Base-by-base conservation (phyloP, 2,113 vertebrate genomes). In the Orycteropus afer region DNA sequence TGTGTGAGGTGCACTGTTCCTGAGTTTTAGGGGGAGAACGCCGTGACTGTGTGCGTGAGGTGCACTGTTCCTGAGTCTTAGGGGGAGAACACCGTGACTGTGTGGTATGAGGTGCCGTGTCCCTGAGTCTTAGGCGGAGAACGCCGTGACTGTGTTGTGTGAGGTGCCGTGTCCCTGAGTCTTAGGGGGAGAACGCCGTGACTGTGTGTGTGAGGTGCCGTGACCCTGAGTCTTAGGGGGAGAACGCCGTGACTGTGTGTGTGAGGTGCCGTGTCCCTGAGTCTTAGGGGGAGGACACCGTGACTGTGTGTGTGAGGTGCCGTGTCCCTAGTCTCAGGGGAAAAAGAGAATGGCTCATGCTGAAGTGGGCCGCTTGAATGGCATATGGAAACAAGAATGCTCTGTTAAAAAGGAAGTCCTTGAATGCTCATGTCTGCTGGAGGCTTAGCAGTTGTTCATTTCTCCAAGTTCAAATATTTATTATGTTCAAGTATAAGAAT, bases 161-260 rank as follows among this genome's bases (percentile, higher is more conserved):
- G 6, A 53, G 79, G 86, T 85, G 47, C 89, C 79, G 25, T 88
- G 81, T 95, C 69, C 67, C 83, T 89, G 89, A n/a, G n/a, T n/a
- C n/a, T n/a, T n/a, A n/a, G n/a, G n/a, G n/a, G n/a, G n/a, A n/a
- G n/a, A n/a, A n/a, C n/a, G n/a, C n/a, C n/a, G 94, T 96, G 96
- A 97, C 96, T 93, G 94, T 96, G n/a, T 86, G 86, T 96, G 82
- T 59, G 6, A 53, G 79, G 86, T 85, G 47, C 89, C 79, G 25
- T 88, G 81, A 94, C 69, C 67, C 83, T 89, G 89, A n/a, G n/a
- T n/a, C n/a, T n/a, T n/a, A n/a, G n/a, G n/a, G n/a, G n/a, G n/a
- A n/a, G n/a, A n/a, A n/a, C n/a, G n/a, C n/a, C n/a, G 94, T 96
- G 96, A 97, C 96, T 93, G 94, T 96, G n/a, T 86, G 86, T 96